phyloP scores from a whole-genome alignment of 2,113 vertebrate genomes.

The Ellobius talpinus region DNA sequence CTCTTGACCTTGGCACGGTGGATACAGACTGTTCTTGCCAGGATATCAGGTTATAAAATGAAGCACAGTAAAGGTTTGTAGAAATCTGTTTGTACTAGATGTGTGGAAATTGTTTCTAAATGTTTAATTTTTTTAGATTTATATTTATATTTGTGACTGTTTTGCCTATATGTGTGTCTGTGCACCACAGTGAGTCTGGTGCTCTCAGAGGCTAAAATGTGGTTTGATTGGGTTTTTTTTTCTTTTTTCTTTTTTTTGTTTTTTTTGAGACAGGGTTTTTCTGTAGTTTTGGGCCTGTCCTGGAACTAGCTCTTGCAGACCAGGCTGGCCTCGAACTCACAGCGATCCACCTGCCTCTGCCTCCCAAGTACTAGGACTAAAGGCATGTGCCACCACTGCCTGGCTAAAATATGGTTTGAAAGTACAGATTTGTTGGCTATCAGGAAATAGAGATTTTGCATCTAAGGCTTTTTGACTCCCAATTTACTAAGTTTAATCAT shows the following conservation, averaged over 20 bases:
- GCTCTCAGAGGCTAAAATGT: background rate
- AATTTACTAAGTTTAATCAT: slow-evolving; percentile 10
- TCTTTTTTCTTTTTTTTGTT: too few relatives aligned
- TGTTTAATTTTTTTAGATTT: background rate
- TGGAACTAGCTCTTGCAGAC: too few relatives aligned
- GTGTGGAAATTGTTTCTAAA: slow-evolving; percentile 26
- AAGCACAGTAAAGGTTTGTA: slow-evolving; percentile 88
- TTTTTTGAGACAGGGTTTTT: too few relatives aligned
- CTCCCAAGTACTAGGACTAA: too few relatives aligned
- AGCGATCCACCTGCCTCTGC: too few relatives aligned
- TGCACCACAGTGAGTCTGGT: background rate
- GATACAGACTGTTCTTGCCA: slow-evolving; percentile 93
- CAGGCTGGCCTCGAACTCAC: too few relatives aligned
- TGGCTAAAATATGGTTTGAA: slow-evolving; percentile 43
- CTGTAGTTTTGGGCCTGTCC: too few relatives aligned
- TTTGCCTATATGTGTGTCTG: background rate
- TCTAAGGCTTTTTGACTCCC: background rate
- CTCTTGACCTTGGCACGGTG: slow-evolving; percentile 93
- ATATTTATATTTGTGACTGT: background rate
- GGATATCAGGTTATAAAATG: slow-evolving; percentile 91
- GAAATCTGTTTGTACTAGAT: slow-evolving; percentile 67
- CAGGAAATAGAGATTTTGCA: slow-evolving; percentile 43
- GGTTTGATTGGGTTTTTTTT: too few relatives aligned
- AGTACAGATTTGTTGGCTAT: slow-evolving; percentile 48
- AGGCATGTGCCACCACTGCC: too few relatives aligned